These are phyloP conservation scores for Formica selysi DNA, from an alignment of 1,140 invertebrate species.

Conservation along the genomic window DNA sequence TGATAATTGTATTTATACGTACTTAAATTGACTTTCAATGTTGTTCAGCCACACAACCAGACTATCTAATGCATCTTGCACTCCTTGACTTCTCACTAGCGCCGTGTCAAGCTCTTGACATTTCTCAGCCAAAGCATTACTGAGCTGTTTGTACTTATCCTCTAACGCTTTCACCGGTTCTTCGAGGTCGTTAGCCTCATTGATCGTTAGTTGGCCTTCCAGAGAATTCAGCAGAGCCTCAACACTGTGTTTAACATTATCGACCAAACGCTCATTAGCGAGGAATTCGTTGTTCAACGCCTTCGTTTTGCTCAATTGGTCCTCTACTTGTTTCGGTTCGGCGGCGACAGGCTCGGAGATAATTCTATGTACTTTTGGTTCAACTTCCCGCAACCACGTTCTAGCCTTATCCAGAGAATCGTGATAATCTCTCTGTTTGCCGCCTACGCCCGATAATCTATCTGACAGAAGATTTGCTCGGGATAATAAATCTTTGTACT, in stretches of 20 bases:
- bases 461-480: slow-evolving; percentile 94
- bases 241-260: slow-evolving; percentile 91
- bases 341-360: slow-evolving; percentile 94
- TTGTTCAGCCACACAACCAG: slow-evolving; percentile 94
- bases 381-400: slow-evolving; percentile 93
- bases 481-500: slow-evolving; percentile 92
- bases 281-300: slow-evolving; percentile 95
- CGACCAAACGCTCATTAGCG: slow-evolving; percentile 93
- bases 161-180: slow-evolving; percentile 92
- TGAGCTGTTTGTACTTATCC: slow-evolving; percentile 92
- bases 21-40: slow-evolving; percentile 94
- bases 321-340: slow-evolving; percentile 94
- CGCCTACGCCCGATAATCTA: slow-evolving; percentile 91
- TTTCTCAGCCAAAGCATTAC: slow-evolving; percentile 91
- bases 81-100: slow-evolving; percentile 96
- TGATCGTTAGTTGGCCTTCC: slow-evolving; percentile 92
- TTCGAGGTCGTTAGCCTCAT: slow-evolving; percentile 92
- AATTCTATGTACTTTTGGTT: slow-evolving; percentile 91
- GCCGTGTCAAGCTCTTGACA: slow-evolving; percentile 95
- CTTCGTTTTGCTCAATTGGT: slow-evolving; percentile 95
- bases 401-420: slow-evolving; percentile 94
- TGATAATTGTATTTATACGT: slow-evolving; percentile 76
- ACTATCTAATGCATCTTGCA: slow-evolving; percentile 96
- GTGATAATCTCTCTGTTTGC: slow-evolving; percentile 93
- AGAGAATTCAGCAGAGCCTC: slow-evolving; percentile 91